Evolutionary conservation across 92 coral and sea anemone species (phyloP).

Genomic region (Zoanthus solanderi): DNA sequence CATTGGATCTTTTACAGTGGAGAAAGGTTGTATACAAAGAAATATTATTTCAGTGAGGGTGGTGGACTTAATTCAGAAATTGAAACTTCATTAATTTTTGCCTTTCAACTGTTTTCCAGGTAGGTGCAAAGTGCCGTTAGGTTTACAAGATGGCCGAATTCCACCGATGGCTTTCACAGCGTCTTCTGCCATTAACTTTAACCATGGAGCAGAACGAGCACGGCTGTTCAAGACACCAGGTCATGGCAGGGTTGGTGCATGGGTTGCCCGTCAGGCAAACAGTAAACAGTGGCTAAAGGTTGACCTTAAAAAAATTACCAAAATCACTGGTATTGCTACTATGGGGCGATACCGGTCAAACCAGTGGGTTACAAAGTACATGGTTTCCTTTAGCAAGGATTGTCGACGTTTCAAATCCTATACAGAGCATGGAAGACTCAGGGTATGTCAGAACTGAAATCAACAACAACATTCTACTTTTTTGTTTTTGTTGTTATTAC

Average conservation of each 20-base stretch:
- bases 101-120: neutral
- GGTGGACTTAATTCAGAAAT: no score
- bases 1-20: no score
- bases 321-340: constrained; percentile 48
- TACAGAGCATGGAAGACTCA: constrained; percentile 31
- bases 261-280: constrained; percentile 51
- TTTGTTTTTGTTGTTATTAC: no score
- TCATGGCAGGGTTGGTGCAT: constrained; percentile 50
- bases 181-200: constrained; percentile 16
- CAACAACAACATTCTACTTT: no score
- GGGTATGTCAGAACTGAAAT: neutral
- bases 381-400: constrained; percentile 41
- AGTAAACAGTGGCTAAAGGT: constrained; percentile 55
- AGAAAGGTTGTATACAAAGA: no score
- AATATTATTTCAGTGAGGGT: no score
- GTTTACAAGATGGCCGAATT: constrained; percentile 49
- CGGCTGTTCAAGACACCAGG: constrained; percentile 27
- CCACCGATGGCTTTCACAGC: constrained; percentile 42
- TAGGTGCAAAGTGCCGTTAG: constrained; percentile 29
- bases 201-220: constrained; percentile 10
- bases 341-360: constrained; percentile 44
- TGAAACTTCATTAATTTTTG: no score
- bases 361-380: constrained; percentile 49
- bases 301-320: constrained; percentile 29
- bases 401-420: constrained; percentile 35